Conservation (phyloP, 2,797 vertebrate species). For the Pangasius larnaudii region DNA sequence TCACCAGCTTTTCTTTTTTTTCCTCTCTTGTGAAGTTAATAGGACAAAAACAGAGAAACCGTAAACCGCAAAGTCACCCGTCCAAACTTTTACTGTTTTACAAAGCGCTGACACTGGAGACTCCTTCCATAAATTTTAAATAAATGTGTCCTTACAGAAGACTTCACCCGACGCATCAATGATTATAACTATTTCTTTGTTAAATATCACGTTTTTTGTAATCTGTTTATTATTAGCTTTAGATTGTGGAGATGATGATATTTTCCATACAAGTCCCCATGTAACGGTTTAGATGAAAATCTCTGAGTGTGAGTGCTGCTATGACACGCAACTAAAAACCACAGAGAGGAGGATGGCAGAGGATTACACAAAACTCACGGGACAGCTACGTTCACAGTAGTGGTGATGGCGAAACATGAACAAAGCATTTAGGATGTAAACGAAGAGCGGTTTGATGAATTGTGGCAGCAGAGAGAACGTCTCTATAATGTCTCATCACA, state of each 20-base stretch:
- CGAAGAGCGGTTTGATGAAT: background rate
- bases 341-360: background rate
- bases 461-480: background rate
- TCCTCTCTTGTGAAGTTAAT: background rate
- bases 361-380: background rate
- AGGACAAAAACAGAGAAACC: background rate
- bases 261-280: background rate
- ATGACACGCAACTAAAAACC: background rate
- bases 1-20: background rate
- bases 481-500: background rate
- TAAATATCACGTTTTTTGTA: background rate
- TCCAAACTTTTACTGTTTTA: background rate
- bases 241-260: background rate
- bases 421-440: background rate
- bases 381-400: too few relatives aligned
- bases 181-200: background rate
- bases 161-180: background rate
- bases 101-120: background rate
- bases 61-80: background rate
- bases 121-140: background rate
- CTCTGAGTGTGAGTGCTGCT: background rate
- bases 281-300: background rate
- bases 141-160: background rate
- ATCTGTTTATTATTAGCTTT: background rate
- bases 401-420: too few relatives aligned